Base-by-base conservation (phyloP, 2,113 vertebrate genomes). In the Condylura cristata region DNA sequence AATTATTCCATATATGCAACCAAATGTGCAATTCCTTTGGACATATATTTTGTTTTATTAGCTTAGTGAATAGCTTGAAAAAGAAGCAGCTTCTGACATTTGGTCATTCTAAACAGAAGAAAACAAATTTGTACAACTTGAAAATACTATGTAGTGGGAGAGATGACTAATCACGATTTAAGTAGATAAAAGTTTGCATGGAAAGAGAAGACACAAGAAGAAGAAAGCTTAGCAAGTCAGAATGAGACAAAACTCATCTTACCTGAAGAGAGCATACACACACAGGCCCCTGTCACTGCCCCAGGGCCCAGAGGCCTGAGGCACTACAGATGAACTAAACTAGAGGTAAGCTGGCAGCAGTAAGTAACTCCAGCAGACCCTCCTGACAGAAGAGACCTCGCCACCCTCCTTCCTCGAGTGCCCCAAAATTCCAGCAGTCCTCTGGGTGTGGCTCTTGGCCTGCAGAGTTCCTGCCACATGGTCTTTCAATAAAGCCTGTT, bases 11-110 rank as follows among this genome's bases (percentile, higher is more conserved):
- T 34, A 68, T 71, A 4, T 89, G 22, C 28, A 84, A 39, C 20
- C 30, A 82, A 60, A 74, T 87, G 63, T 34, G 10, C n/a, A 66
- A 53, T 94, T 76, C 39, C 2, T 16, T 75, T 86, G 65, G 46
- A 71, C 66, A n/a, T 78, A 65, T 32, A 65, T 79, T 74, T 37
- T 89, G 6, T 63, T 92, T 91, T 72, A 80, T 88, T 80, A 81
- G 18, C 26, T 89, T 61, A 41, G 30, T 39, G 80, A 68, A 6
- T 37, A 90, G 65, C 46, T 68, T 53, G 32, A 58, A 92, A 65
- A 93, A 34, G 48, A 93, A 93, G 22, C 17, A 46, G 4, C 53
- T 24, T 61, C 22, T 83, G 17, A 3, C 14, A 17, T 68, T 87
- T 71, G 48, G 86, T 68, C 13, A 56, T 72, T 94, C 37, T 89